Base-by-base conservation (phyloP, 2,888 invertebrate species). In the Entomobrya multifasciata region DNA sequence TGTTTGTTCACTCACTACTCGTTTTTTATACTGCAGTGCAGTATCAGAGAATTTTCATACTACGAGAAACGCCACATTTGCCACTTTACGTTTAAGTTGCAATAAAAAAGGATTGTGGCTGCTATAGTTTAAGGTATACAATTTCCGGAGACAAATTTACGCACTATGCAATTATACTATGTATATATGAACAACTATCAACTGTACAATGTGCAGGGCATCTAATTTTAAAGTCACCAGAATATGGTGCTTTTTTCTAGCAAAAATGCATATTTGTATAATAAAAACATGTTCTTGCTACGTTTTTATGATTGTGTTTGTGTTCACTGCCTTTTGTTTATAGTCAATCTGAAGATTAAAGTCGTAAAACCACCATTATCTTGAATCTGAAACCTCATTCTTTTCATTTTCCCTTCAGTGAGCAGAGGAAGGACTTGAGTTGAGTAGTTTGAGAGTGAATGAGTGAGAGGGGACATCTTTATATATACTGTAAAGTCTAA, bases 361-460 rank as follows among this genome's bases (percentile, higher is more conserved):
- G 67, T 80, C 67, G 52, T 80, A 80, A 80, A 80, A 80, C 67
- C 36, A 67, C 80, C 80, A 80, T 80, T 67, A 80, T 80, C 80
- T 67, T 36, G 20, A 52, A 67, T 80, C 80, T 67, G 41, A 80
- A 80, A 80, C 80, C 80, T 70, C 67, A 80, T 80, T 80, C 55
- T 80, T 79, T 60, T 30, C 67, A 67, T 80, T 80, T 80, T 67
- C 80, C 52, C 55, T 70, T 25, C 25, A 60, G 44, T 47, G 65
- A 15, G 65, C 27, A 44, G 49, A 30, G 65, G 62, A 36, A 78
- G 62, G 25, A 60, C 62, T 44, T 65, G 27, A 57, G 41, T 17
- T 36, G 5, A 36, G 36, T 36, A 36, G 36, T 8, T 36, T 36
- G 36, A 6, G 36, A 4, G 8, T 6, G 36, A 36, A 36, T 6